Conservation (phyloP, 2,888 invertebrate species). For the Drosophila seclusa region DNA sequence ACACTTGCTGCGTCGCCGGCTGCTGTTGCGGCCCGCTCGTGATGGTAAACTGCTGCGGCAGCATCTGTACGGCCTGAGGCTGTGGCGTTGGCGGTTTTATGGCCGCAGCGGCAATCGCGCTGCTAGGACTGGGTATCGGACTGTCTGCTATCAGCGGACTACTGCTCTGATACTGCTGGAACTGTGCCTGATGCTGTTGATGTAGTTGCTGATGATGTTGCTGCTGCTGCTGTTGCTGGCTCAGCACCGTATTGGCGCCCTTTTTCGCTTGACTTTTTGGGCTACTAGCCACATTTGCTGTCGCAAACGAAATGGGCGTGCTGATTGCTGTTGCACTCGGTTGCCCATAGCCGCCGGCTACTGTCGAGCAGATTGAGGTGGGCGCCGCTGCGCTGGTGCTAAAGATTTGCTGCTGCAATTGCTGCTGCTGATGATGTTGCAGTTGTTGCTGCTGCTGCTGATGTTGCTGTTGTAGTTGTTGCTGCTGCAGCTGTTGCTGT, state of each 20-base stretch:
- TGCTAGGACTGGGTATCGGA: slow-evolving; percentile 85
- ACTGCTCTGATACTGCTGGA: slow-evolving; percentile 82
- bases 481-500: slow-evolving; percentile 60
- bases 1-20: slow-evolving; percentile 77
- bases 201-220: slow-evolving; percentile 75
- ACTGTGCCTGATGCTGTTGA: slow-evolving; percentile 76
- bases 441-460: slow-evolving; percentile 62
- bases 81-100: slow-evolving; percentile 85
- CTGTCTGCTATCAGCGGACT: slow-evolving; percentile 85
- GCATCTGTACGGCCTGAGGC: slow-evolving; percentile 83
- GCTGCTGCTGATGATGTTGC: slow-evolving; percentile 56
- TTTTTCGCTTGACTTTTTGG: slow-evolving; percentile 85
- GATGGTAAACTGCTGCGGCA: slow-evolving; percentile 83
- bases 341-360: slow-evolving; percentile 84
- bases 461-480: slow-evolving; percentile 57
- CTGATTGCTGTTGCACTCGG: slow-evolving; percentile 83
- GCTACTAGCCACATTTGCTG: slow-evolving; percentile 85
- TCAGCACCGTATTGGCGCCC: slow-evolving; percentile 69
- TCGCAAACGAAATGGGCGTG: slow-evolving; percentile 84
- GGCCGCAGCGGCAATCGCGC: slow-evolving; percentile 78
- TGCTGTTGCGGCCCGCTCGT: slow-evolving; percentile 72
- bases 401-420: slow-evolving; percentile 81
- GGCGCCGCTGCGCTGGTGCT: slow-evolving; percentile 79
- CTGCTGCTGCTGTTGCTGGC: slow-evolving; percentile 72
- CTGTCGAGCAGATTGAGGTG: slow-evolving; percentile 71